phyloP scores from a whole-genome alignment of 2,888 invertebrate genomes.

The Oligia fasciuncula region DNA sequence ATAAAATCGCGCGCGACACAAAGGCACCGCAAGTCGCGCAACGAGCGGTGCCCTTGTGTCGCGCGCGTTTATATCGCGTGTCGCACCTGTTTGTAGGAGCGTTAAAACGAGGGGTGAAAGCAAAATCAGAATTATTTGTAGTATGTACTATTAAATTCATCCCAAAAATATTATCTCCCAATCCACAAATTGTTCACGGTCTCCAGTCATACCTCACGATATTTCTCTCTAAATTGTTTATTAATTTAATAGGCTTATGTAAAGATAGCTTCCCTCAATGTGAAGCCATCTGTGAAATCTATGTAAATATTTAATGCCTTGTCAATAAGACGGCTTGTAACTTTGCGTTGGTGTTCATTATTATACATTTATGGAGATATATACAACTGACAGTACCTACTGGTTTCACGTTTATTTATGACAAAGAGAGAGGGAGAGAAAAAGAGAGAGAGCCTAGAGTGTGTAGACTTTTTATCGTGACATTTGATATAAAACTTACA shows the following conservation, averaged over 20 bases:
- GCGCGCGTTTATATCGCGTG: too few relatives aligned
- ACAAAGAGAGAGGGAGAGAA: too few relatives aligned
- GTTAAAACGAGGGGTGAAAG: background rate
- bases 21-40: too few relatives aligned
- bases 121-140: background rate
- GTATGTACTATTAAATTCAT: background rate
- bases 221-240: conserved; percentile 53
- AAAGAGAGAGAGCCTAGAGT: too few relatives aligned
- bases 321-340: conserved; percentile 50
- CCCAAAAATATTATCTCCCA: background rate
- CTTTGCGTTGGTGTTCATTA: conserved; percentile 13
- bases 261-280: conserved; percentile 43
- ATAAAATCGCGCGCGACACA: too few relatives aligned
- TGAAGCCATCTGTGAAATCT: conserved; percentile 52
- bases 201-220: conserved; percentile 12
- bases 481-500: background rate
- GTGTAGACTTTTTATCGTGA: background rate
- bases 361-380: conserved; percentile 4
- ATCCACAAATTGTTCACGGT: conserved; percentile 7
- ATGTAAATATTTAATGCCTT: conserved; percentile 65
- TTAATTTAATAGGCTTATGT: conserved; percentile 56
- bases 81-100: too few relatives aligned
- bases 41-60: too few relatives aligned
- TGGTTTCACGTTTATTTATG: background rate
- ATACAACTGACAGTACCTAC: background rate